A percentile compares a stretch with the other conserved stretches of the same genome.
Evolutionary conservation across 2,113 vertebrate species (phyloP).

Genomic region (Centropus bengalensis): DNA sequence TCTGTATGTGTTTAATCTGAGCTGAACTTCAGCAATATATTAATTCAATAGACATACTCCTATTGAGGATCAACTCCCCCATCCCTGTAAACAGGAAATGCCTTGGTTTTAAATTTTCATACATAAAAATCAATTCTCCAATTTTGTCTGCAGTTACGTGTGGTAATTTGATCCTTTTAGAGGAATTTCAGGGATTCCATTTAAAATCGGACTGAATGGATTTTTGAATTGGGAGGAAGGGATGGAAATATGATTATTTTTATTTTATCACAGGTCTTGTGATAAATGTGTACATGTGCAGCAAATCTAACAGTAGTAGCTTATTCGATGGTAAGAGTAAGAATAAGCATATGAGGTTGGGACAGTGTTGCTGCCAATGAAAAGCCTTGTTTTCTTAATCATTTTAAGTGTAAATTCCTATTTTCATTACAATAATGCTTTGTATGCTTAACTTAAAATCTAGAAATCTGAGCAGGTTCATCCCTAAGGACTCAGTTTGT

Average conservation of each 20-base stretch:
- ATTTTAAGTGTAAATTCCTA: neutral
- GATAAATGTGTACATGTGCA: neutral
- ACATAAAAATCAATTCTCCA: neutral
- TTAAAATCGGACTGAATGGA: neutral
- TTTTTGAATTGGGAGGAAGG: neutral
- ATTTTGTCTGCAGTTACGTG: neutral
- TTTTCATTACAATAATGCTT: neutral
- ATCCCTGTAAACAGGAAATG: neutral
- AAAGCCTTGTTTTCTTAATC: neutral
- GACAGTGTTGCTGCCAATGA: neutral
- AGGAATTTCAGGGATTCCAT: neutral
- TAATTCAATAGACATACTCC: neutral
- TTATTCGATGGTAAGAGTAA: neutral
- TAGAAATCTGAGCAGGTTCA: neutral
- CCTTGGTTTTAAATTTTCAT: neutral
- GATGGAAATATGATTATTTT: neutral
- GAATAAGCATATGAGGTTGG: neutral
- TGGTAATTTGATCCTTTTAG: neutral
- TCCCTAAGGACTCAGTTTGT: neutral
- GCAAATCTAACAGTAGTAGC: neutral
- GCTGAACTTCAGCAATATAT: neutral
- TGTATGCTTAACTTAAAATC: neutral
- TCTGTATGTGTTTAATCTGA: neutral
- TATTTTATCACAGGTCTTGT: neutral
- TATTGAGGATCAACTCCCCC: neutral